Conservation (phyloP, 2,888 invertebrate genomes). For the Nephrotoma appendiculata region DNA sequence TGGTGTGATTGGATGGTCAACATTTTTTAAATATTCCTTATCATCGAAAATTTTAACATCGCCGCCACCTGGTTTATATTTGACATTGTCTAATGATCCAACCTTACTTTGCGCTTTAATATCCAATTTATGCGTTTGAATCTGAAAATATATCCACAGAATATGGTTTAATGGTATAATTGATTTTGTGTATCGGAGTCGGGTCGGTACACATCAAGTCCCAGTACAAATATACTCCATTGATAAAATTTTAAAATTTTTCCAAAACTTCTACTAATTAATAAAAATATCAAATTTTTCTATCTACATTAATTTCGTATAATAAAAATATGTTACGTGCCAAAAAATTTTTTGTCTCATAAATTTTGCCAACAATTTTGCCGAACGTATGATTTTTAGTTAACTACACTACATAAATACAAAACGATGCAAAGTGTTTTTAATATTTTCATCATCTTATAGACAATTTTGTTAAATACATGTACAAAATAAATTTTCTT, state of each 20-base stretch:
- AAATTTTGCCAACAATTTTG: background rate
- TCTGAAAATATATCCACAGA: conserved; percentile 36
- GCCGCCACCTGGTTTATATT: conserved; percentile 82
- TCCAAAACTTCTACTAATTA: background rate
- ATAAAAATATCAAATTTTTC: background rate
- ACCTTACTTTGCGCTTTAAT: conserved; percentile 87
- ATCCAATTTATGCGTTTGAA: conserved; percentile 80
- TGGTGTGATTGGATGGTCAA: conserved; percentile 40
- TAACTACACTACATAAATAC: background rate
- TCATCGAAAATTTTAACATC: conserved; percentile 90
- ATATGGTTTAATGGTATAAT: background rate
- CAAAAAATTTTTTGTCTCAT: background rate
- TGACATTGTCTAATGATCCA: conserved; percentile 78
- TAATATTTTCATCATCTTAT: background rate
- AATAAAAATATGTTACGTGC: background rate
- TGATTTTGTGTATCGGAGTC: background rate
- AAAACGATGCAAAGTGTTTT: background rate
- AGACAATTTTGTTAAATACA: background rate
- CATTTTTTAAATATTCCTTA: conserved; percentile 78
- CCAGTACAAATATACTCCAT: background rate
- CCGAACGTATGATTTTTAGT: background rate
- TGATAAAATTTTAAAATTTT: background rate
- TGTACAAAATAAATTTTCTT: background rate
- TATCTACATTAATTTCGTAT: background rate
- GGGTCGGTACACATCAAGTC: background rate